Conservation (phyloP, 2,113 vertebrate genomes). For the Calypte anna region DNA sequence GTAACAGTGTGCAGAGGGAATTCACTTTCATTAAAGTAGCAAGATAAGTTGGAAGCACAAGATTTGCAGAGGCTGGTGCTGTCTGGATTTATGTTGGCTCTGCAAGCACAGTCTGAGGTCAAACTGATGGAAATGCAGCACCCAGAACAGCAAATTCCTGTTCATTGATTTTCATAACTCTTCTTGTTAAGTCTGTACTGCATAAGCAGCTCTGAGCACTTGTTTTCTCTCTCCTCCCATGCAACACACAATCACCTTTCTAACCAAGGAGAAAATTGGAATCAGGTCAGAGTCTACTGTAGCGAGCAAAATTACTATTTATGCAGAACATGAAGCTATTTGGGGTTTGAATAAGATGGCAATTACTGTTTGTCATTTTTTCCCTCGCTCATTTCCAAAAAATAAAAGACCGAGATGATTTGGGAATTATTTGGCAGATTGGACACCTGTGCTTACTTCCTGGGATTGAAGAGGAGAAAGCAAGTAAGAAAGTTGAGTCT, state of each 20-base stretch:
- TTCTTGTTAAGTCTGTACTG: not conserved
- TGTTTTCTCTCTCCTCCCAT: not conserved
- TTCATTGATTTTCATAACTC: not conserved
- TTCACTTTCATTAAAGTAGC: not conserved
- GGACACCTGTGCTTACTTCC: not conserved
- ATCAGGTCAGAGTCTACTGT: not conserved
- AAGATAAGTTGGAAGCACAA: not conserved
- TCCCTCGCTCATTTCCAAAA: not conserved
- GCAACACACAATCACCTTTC: not conserved
- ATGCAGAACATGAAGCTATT: not conserved
- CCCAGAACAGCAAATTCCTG: not conserved
- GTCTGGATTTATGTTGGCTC: not conserved
- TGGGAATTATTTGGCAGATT: not conserved
- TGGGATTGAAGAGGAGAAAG: not conserved
- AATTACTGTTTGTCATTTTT: conserved; percentile 9
- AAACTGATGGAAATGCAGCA: not conserved
- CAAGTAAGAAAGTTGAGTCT: not conserved
- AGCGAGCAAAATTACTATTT: not conserved
- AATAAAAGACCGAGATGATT: not conserved
- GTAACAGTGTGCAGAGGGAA: not conserved
- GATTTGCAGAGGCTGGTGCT: not conserved
- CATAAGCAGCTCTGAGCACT: not conserved
- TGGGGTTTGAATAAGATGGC: not conserved
- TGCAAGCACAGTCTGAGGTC: not conserved
- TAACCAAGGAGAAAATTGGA: not conserved